Evolutionary conservation across 2,113 vertebrate species (phyloP), one percentile per base, ranked within the genome.

Genomic region (Pangasianodon hypophthalmus): DNA sequence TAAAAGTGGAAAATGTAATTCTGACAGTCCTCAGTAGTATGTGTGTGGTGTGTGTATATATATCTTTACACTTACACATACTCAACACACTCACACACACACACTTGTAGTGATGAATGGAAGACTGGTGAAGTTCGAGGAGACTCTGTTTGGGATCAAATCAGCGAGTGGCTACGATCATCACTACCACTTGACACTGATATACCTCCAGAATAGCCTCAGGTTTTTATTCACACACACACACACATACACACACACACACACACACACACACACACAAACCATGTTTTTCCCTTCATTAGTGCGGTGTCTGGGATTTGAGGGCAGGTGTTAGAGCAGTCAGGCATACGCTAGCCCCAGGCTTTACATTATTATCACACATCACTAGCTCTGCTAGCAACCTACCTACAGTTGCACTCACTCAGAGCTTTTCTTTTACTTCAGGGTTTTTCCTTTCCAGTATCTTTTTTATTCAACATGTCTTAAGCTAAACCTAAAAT

Each of bases 341-440:
- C 85, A 90, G 60, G 86, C 91, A 73, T 90, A 79, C 73, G 21
- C 80, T 91, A 80, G 88, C 85, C 88, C 64, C 84, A 79, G 85
- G 90, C 90, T 88, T 89, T 84, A 88, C 85, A 91, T 91, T 80
- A 87, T 69, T 41, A n/a, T 87, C 88, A 89, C 87, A 86, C 88
- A 88, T 69, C 85, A 91, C 85, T 87, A 84, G 64, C 81, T 85
- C 85, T 87, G 54, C 50, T 84, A 67, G 85, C 48, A 87, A 80
- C 90, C 88, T 87, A 81, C 80, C 88, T 84, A 85, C 48, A 26
- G 32, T 86, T 89, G 50, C 77, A 62, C n/a, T 82, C 64, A 37
- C 52, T 62, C 69, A 56, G n/a, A 18, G 44, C 26, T 58, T 79
- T 41, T 80, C 69, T 50, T 58, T 60, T 41, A 58, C 67, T 62